Conservation (phyloP, 1,140 invertebrate species). For the Helicorthomorpha holstii region DNA sequence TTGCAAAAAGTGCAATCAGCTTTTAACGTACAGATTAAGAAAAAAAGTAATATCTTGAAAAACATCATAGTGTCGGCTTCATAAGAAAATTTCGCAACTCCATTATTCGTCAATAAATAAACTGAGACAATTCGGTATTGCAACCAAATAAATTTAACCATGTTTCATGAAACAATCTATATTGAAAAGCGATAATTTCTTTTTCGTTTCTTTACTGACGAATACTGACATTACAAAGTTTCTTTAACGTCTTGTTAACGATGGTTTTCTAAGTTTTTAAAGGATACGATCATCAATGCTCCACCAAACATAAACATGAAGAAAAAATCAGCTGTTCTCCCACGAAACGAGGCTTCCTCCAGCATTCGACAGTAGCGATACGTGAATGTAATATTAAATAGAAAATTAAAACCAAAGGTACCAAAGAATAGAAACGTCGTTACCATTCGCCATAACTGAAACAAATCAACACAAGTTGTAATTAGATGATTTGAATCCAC, state of each 20-base stretch:
- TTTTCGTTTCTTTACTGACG: too few relatives aligned
- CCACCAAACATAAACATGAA: slow-evolving; percentile 98
- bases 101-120: too few relatives aligned
- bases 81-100: too few relatives aligned
- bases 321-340: slow-evolving; percentile 92
- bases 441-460: slow-evolving; percentile 77
- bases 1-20: slow-evolving; percentile 90
- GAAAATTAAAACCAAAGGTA: slow-evolving; percentile 93
- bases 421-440: slow-evolving; percentile 99
- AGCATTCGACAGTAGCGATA: slow-evolving; percentile 98
- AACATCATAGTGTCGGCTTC: neutral
- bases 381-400: slow-evolving; percentile 99
- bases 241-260: neutral
- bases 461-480: slow-evolving; percentile 14
- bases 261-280: slow-evolving; percentile 8
- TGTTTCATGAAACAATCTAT: too few relatives aligned
- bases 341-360: slow-evolving; percentile 94
- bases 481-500: neutral
- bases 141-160: slow-evolving; percentile 56
- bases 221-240: too few relatives aligned
- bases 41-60: neutral
- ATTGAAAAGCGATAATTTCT: too few relatives aligned
- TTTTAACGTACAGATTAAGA: slow-evolving; percentile 34
- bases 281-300: slow-evolving; percentile 38
- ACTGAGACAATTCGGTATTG: slow-evolving; percentile 3